Evolutionary conservation across 2,888 invertebrate species (phyloP), one percentile per base, ranked within the genome.

Genomic region (Cryptocheilus praepositus): DNA sequence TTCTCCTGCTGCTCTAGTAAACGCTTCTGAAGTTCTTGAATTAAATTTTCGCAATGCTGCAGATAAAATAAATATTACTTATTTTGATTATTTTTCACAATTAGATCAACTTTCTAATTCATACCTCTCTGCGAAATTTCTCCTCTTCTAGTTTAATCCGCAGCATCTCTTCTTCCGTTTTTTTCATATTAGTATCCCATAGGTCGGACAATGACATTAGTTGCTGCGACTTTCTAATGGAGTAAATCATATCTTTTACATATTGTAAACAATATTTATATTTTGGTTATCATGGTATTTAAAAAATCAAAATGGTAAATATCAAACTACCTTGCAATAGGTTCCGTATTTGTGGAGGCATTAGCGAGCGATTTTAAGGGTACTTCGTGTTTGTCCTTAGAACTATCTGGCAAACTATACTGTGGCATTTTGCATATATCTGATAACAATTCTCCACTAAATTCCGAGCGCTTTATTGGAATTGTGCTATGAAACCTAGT

Each of bases 1-100:
- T 93, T 93, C 85, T 96, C 94, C 85, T 95, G 94, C 77, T 94
- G 93, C 76, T 95, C 95, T 25, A 95, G 88, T 58, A 94, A 88
- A 75, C 93, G 93, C 76, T 92, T 92, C 84, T 96, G 95, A 0
- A 95, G 88, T 59, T 93, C 92, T 81, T 94, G 93, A 59, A 96
- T 95, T 79, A 94, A 90, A 67, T 92, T 91, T 88, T 96, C 96
- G 80, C 94, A 94, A 82, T 94, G 94, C 93, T 94, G 83, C 53
- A 86, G 87, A 49, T 49, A n/a, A 67, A 53, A 59, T 36, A 51
- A 49, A 43, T 46, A 61, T 64, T 58, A 63, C n/a, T 61, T 51
- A 44, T 58, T 25, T 49, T 44, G 45, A 51, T 16, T 61, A 22
- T 19, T 49, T n/a, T 19, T 55, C 16, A 28, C 15, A 57, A 22